These are phyloP conservation scores for Neodiprion lecontei DNA, from an alignment of 1,140 invertebrate species.

Conservation along the genomic window DNA sequence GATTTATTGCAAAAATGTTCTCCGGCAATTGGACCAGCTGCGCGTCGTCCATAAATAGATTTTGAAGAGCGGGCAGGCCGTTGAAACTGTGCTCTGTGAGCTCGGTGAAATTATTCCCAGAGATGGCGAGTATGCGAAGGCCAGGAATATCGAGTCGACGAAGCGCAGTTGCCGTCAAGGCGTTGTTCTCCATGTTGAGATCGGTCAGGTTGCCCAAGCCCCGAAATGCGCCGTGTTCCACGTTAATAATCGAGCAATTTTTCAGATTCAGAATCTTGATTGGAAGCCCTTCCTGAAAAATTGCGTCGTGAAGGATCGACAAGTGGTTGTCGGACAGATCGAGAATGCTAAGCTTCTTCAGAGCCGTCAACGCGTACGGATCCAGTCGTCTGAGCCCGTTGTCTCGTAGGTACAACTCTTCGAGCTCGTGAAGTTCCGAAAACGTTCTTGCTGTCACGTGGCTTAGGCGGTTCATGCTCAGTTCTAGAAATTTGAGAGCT, in stretches of 20 bases:
- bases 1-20: slow-evolving; percentile 75
- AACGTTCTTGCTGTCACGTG: slow-evolving; percentile 73
- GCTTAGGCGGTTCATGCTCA: slow-evolving; percentile 77
- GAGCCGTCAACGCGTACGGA: slow-evolving; percentile 64
- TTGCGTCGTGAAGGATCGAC: slow-evolving; percentile 60
- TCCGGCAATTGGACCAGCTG: slow-evolving; percentile 72
- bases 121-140: slow-evolving; percentile 73
- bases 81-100: slow-evolving; percentile 73
- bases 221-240: slow-evolving; percentile 71
- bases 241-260: slow-evolving; percentile 67
- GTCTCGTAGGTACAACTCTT: slow-evolving; percentile 69
- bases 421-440: slow-evolving; percentile 72
- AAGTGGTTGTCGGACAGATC: slow-evolving; percentile 71
- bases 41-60: slow-evolving; percentile 73
- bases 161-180: slow-evolving; percentile 71
- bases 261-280: slow-evolving; percentile 66
- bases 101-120: slow-evolving; percentile 79
- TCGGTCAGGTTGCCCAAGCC: slow-evolving; percentile 72
- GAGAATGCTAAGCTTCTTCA: slow-evolving; percentile 67
- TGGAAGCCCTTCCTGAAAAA: slow-evolving; percentile 68
- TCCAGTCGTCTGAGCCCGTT: slow-evolving; percentile 68
- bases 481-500: slow-evolving; percentile 77
- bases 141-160: slow-evolving; percentile 74
- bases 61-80: slow-evolving; percentile 77
- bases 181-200: slow-evolving; percentile 77